These are phyloP conservation scores for Leuciscus idus DNA, from an alignment of 2,113 vertebrate genomes.

Conservation along the genomic window DNA sequence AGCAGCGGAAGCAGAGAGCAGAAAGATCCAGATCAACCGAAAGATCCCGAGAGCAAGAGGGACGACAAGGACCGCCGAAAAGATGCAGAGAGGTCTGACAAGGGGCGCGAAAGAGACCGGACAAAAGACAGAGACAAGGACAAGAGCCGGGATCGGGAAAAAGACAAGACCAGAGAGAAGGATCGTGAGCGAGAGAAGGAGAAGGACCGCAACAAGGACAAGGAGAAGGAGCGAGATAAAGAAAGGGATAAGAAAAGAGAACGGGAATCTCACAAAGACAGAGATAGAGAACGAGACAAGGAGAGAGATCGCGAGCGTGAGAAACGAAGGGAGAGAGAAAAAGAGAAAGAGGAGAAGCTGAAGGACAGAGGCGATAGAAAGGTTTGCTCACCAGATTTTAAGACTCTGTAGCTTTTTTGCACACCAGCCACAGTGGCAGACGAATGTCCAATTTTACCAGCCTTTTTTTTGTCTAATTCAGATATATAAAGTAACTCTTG, in stretches of 20 bases:
- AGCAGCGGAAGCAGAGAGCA: conserved; percentile 76
- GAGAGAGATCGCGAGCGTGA: conserved; percentile 61
- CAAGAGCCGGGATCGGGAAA: conserved; percentile 68
- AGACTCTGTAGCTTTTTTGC: not conserved
- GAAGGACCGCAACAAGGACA: conserved; percentile 43
- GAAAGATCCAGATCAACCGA: conserved; percentile 76
- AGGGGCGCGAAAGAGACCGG: conserved; percentile 69
- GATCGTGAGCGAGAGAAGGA: conserved; percentile 66
- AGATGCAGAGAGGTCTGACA: conserved; percentile 71
- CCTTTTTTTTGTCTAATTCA: not conserved
- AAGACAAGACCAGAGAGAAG: conserved; percentile 69
- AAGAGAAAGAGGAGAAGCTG: conserved; percentile 57
- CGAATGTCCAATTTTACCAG: not conserved
- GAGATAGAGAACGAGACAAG: conserved; percentile 61
- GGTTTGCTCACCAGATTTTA: conserved; percentile 54
- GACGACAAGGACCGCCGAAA: conserved; percentile 71
- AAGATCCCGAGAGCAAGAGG: conserved; percentile 74
- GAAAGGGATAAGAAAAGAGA: conserved; percentile 63
- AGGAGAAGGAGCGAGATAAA: conserved; percentile 58
- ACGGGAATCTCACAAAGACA: conserved; percentile 45
- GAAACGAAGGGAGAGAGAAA: conserved; percentile 45
- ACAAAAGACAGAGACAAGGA: conserved; percentile 68
- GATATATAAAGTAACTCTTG: not conserved
- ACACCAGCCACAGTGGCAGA: not conserved
- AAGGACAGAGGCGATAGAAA: conserved; percentile 55